Evolutionary conservation across 1,140 invertebrate species (phyloP).

Genomic region (Plectrocnemia conspersa): DNA sequence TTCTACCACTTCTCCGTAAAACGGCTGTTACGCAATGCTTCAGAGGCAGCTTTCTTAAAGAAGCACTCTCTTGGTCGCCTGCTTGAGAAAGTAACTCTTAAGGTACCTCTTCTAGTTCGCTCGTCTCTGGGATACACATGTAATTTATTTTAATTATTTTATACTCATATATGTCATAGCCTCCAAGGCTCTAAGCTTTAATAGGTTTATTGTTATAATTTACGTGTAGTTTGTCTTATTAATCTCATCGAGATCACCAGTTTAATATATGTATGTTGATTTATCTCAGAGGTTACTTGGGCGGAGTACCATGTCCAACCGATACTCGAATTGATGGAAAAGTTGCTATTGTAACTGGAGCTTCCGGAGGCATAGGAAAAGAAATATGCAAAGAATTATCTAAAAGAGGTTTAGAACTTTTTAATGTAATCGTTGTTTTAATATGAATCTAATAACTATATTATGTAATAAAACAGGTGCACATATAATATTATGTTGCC

Average conservation of each 20-base stretch:
- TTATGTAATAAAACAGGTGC: conserved; percentile 34
- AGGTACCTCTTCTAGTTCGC: too few species aligned
- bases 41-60: too few species aligned
- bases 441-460: conserved; percentile 10
- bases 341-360: conserved; percentile 60
- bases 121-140: too few species aligned
- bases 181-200: not conserved
- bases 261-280: not conserved
- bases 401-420: conserved; percentile 39
- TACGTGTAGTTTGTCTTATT: not conserved
- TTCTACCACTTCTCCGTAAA: too few species aligned
- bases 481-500: conserved; percentile 41
- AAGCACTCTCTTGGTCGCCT: too few species aligned
- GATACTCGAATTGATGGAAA: conserved; percentile 47
- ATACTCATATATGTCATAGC: conserved; percentile 2
- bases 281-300: conserved; percentile 42
- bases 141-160: not conserved
- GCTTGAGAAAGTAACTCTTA: too few species aligned
- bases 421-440: conserved; percentile 17
- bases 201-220: not conserved
- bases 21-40: too few species aligned
- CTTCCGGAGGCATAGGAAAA: conserved; percentile 55
- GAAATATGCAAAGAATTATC: conserved; percentile 53
- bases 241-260: too few species aligned
- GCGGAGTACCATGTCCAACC: conserved; percentile 42